Base-by-base conservation (phyloP, 2,888 invertebrate species). In the Cynaeus angustus region DNA sequence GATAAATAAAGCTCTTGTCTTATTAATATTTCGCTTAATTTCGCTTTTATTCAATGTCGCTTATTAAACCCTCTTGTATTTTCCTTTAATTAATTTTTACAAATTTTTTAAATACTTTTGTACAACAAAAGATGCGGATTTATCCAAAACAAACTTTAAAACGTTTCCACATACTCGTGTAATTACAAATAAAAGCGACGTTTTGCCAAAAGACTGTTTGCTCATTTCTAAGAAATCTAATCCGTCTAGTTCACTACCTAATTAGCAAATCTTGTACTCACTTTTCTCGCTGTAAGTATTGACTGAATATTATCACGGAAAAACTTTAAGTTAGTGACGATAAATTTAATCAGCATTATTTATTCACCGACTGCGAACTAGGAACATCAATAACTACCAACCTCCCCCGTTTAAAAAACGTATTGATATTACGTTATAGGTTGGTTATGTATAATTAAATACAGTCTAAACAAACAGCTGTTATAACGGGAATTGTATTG, bases 11-110 rank as follows among this genome's bases (percentile, higher is more conserved):
- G 33, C 45, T 16, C 48, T 46, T 48, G 30, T 37, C 59, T 61
- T 61, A 61, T 61, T 61, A 61, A 61, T 61, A 56, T 56, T 56
- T 56, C 43, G 56, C 38, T 56, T 56, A 61, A 61, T 61, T 61
- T 61, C 46, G 21, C 46, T 61, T 61, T 61, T 46, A 45, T 61
- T 48, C 46, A 61, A 61, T 28, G 56, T 56, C 59, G 59, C 13
- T 61, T 61, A 48, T 46, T 48, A 61, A 61, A 48, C 9, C 37
- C 59, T 13, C 41, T 48, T 61, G 10, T 61, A 45, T 59, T 59
- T 46, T 62, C 38, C 37, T 62, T 62, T 62, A 62, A 62, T 62
- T 50, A 62, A 50, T 62, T 62, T 50, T 62, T 33, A 56, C 33
- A 53, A 53, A 33, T 37, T 33, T 59, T 59, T 59, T 10, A 38